A percentile compares a stretch with the other conserved stretches of the same genome.
These are phyloP conservation scores for Paguma larvata DNA, from an alignment of 2,797 vertebrate species.

Conservation along the genomic window DNA sequence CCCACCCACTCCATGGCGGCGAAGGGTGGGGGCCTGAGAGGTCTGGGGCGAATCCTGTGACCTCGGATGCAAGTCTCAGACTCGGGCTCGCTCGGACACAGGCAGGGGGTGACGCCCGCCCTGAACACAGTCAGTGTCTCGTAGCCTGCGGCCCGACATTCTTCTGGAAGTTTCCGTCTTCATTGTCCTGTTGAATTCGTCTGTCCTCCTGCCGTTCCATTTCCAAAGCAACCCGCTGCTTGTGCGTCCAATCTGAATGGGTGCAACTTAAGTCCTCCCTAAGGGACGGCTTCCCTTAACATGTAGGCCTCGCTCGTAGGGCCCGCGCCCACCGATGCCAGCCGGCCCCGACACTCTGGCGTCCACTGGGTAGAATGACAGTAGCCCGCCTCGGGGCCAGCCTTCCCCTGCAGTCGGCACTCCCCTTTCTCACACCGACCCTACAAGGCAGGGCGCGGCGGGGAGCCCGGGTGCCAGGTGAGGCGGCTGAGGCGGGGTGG, in stretches of 20 bases:
- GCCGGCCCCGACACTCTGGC: neutral
- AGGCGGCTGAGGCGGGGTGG: fast-evolving
- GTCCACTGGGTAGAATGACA: fast-evolving
- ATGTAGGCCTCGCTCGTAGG: too few species aligned
- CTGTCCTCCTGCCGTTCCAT: too few species aligned
- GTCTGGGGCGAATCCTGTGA: neutral
- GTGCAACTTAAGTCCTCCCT: neutral
- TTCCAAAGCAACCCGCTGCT: neutral
- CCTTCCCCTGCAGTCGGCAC: too few species aligned
- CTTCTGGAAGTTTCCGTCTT: too few species aligned
- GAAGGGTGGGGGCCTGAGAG: fast-evolving
- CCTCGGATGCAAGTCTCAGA: too few species aligned
- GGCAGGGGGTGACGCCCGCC: fast-evolving
- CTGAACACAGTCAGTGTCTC: fast-evolving
- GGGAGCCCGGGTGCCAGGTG: neutral
- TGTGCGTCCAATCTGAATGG: neutral
- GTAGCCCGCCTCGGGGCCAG: fast-evolving
- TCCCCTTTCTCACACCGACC: fast-evolving
- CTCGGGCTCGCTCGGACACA: neutral
- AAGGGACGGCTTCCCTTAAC: neutral
- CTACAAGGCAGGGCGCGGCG: fast-evolving
- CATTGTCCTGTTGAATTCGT: neutral
- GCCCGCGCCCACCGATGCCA: fast-evolving
- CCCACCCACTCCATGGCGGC: neutral
- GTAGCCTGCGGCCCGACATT: fast-evolving